phyloP scores from a whole-genome alignment of 2,113 vertebrate species.

The Physeter macrocephalus region DNA sequence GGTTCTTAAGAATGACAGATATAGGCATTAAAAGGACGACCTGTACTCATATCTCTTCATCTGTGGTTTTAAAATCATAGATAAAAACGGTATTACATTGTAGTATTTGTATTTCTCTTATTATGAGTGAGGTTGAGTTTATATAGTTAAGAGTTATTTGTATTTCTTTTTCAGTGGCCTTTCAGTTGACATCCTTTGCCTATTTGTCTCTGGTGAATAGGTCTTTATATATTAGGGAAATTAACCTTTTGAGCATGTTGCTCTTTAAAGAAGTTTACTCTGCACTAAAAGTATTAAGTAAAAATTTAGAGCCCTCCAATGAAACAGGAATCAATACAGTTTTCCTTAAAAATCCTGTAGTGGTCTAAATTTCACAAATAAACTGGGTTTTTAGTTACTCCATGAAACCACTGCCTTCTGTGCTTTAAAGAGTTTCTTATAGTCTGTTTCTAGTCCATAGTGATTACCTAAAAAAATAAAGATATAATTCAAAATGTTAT shows the following conservation, averaged over 20 bases:
- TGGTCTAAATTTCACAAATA: conserved; percentile 9
- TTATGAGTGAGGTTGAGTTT: neutral
- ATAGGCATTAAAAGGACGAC: neutral
- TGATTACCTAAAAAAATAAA: neutral
- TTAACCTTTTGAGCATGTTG: neutral
- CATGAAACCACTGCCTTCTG: conserved; percentile 11
- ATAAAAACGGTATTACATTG: neutral
- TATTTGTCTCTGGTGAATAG: neutral
- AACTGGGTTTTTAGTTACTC: neutral
- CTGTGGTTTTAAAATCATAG: conserved; percentile 2
- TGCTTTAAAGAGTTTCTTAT: neutral
- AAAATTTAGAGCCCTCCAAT: neutral
- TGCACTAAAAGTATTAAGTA: neutral
- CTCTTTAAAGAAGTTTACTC: neutral
- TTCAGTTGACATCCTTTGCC: neutral
- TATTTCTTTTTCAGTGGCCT: neutral
- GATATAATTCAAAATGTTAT: neutral
- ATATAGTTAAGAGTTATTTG: neutral
- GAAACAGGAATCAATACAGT: neutral
- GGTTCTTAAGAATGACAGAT: conserved; percentile 4
- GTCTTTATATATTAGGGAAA: neutral
- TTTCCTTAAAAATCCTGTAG: neutral
- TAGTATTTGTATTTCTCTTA: neutral
- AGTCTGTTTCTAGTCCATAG: neutral
- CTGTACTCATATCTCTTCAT: neutral